Percentiles rank a stretch among this genome's conserved stretches.
Conservation (phyloP, 2,113 vertebrate genomes). For the Sminthopsis crassicaudata region DNA sequence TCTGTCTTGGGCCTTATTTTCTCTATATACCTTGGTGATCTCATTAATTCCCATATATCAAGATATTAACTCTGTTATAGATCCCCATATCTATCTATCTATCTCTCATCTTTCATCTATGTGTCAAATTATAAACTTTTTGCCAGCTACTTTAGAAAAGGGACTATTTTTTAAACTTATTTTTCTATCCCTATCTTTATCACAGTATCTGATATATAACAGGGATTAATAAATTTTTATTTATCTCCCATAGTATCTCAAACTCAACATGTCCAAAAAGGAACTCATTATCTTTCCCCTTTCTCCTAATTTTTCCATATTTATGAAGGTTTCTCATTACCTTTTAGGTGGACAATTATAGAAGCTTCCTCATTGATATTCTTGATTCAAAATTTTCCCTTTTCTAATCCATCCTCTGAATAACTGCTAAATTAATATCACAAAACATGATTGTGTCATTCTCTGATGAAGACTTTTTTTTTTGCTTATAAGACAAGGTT, state of each 20-base stretch:
- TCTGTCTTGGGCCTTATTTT: neutral
- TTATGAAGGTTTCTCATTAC: neutral
- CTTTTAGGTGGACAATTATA: neutral
- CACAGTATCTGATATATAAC: neutral
- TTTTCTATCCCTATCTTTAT: neutral
- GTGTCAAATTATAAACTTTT: neutral
- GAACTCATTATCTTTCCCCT: neutral
- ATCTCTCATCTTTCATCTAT: neutral
- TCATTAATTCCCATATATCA: neutral
- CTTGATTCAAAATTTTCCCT: neutral
- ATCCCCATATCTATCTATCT: neutral
- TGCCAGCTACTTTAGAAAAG: neutral
- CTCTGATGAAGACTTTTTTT: neutral
- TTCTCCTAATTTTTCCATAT: neutral
- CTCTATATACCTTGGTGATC: neutral
- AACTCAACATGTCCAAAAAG: neutral
- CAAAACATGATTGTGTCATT: neutral
- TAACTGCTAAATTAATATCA: neutral
- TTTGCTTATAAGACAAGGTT: neutral
- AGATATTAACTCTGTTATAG: neutral
- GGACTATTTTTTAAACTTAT: neutral
- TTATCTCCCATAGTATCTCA: neutral
- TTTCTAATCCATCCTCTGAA: neutral
- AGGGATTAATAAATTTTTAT: neutral
- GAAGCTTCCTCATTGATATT: neutral